Percentiles rank a stretch among this genome's conserved stretches.
These are phyloP conservation scores for Drosophila seguyi DNA, from an alignment of 1,140 invertebrate genomes.

Conservation along the genomic window DNA sequence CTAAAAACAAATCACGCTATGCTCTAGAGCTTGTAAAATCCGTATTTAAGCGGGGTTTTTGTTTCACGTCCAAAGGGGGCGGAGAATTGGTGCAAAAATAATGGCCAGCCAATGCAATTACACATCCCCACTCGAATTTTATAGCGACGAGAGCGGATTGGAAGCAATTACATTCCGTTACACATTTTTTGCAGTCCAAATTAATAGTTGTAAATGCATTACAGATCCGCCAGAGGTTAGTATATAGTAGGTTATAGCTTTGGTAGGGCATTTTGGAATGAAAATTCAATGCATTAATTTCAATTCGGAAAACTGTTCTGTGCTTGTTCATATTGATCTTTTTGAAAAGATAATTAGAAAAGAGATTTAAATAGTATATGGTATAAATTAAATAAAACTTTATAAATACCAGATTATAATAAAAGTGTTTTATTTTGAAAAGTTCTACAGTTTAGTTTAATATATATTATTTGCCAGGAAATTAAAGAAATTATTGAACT, in stretches of 20 bases:
- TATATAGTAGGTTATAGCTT: background rate
- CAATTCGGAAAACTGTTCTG: too few species aligned
- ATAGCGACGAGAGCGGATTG: background rate
- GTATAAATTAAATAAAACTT: too few species aligned
- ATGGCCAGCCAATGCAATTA: constrained; percentile 53
- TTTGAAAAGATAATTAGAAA: too few species aligned
- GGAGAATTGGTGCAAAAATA: constrained; percentile 46
- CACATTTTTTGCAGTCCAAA: constrained; percentile 44
- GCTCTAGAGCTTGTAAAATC: constrained; percentile 12
- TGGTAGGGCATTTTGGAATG: too few species aligned
- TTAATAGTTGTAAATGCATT: constrained; percentile 37
- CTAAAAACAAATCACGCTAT: constrained; percentile 26
- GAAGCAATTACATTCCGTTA: constrained; percentile 51
- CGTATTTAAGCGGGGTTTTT: constrained; percentile 13
- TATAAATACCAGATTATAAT: too few species aligned
- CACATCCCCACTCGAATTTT: constrained; percentile 23
- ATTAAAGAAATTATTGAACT: background rate
- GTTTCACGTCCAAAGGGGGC: constrained; percentile 27
- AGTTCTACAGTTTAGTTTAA: too few species aligned
- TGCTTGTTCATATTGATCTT: too few species aligned
- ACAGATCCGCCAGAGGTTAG: constrained; percentile 11
- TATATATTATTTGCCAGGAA: too few species aligned
- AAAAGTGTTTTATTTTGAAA: too few species aligned
- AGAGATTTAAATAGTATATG: too few species aligned
- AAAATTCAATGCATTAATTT: too few species aligned